Conservation (phyloP, 2,113 vertebrate species). For the Forbesichthys papilliferus region DNA sequence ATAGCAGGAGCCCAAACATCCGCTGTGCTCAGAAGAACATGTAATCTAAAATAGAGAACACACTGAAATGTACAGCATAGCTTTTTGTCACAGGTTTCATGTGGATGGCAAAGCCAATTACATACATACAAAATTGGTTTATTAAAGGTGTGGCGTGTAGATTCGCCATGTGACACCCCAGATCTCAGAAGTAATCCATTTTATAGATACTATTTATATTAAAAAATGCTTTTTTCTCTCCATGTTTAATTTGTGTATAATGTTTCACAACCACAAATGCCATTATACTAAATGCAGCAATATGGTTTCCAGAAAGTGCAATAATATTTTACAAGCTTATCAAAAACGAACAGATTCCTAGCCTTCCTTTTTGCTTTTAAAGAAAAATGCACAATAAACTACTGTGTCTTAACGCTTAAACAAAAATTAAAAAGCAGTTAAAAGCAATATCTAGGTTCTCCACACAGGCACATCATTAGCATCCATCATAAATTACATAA, state of each 20-base stretch:
- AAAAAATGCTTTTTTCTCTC: not conserved
- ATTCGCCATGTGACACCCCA: not conserved
- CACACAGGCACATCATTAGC: too few relatives aligned
- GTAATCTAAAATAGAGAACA: too few relatives aligned
- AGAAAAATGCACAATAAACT: too few relatives aligned
- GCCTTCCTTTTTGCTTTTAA: too few relatives aligned
- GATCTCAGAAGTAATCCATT: not conserved
- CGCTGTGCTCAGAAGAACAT: too few relatives aligned
- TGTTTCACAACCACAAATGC: not conserved
- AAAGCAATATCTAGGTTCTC: too few relatives aligned
- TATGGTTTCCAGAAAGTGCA: too few relatives aligned
- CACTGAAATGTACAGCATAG: not conserved
- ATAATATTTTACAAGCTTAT: not conserved
- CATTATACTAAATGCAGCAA: not conserved
- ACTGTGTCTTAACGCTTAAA: too few relatives aligned
- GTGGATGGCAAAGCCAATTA: not conserved
- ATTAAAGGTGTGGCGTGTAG: not conserved
- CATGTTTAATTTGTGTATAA: not conserved
- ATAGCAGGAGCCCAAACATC: too few relatives aligned
- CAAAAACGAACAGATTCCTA: not conserved
- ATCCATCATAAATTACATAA: not conserved
- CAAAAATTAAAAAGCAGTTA: too few relatives aligned
- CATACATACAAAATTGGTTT: not conserved
- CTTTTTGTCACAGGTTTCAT: not conserved
- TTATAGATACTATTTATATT: not conserved